These are phyloP conservation scores for Onchidella celtica DNA, from an alignment of 2,888 invertebrate genomes.

Conservation along the genomic window DNA sequence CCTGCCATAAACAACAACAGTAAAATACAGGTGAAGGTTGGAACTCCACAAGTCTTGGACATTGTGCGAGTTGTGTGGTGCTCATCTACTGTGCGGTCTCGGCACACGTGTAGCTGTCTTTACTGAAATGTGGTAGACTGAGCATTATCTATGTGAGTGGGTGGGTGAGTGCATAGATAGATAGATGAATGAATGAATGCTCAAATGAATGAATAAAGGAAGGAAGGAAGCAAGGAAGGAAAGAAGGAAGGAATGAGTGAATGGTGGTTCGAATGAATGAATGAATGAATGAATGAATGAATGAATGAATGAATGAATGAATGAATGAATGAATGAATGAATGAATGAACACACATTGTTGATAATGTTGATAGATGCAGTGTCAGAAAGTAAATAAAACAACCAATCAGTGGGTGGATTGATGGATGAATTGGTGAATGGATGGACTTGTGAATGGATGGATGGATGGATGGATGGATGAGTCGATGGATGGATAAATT, in stretches of 20 bases:
- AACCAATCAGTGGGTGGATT: slow-evolving; percentile 22
- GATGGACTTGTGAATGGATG: too few relatives aligned
- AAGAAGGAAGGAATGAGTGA: not conserved
- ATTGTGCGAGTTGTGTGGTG: too few relatives aligned
- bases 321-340: not conserved
- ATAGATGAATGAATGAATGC: too few relatives aligned
- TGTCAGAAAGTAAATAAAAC: slow-evolving; percentile 6
- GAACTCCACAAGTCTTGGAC: slow-evolving; percentile 16
- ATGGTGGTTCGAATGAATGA: not conserved
- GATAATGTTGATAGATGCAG: not conserved
- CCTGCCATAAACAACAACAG: slow-evolving; percentile 27
- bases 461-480: too few relatives aligned
- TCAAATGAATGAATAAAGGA: not conserved
- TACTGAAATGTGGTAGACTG: too few relatives aligned
- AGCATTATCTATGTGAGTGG: too few relatives aligned
- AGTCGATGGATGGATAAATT: too few relatives aligned
- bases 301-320: not conserved
- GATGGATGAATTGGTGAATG: not conserved
- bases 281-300: not conserved
- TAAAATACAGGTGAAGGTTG: slow-evolving; percentile 13
- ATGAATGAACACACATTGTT: not conserved
- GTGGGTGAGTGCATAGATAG: too few relatives aligned
- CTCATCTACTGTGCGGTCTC: too few relatives aligned
- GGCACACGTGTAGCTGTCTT: too few relatives aligned
- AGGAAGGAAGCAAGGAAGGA: not conserved